These are phyloP conservation scores for Mola mola DNA, from an alignment of 2,113 vertebrate species.

Conservation along the genomic window DNA sequence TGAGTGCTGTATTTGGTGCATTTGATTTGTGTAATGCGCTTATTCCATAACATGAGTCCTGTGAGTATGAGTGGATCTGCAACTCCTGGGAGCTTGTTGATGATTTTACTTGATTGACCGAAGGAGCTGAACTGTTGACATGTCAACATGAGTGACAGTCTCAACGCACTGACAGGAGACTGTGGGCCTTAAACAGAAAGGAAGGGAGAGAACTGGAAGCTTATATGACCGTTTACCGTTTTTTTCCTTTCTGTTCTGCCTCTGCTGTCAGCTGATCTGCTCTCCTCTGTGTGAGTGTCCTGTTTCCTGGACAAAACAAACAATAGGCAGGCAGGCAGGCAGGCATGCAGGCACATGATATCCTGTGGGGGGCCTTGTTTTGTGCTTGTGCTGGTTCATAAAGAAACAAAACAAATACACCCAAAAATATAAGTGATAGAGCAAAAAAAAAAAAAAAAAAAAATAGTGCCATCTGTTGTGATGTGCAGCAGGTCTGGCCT, in stretches of 20 bases:
- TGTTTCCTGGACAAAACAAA: conserved; percentile 75
- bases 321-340: conserved; percentile 50
- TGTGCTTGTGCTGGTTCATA: background rate
- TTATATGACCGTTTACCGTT: background rate
- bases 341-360: conserved; percentile 49
- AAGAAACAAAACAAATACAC: background rate
- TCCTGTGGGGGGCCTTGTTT: conserved; percentile 60
- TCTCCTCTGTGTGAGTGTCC: conserved; percentile 66
- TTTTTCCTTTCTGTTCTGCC: background rate
- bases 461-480: no score
- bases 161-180: background rate
- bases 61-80: no score
- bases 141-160: conserved; percentile 33
- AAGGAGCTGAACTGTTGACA: conserved; percentile 55
- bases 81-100: no score
- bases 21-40: no score
- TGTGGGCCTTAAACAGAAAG: background rate
- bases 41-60: no score
- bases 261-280: conserved; percentile 33
- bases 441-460: no score
- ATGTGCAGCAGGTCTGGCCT: background rate
- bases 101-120: conserved; percentile 10
- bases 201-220: background rate
- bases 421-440: conserved; percentile 1
- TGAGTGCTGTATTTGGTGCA: no score